Evolutionary conservation across 2,113 vertebrate species (phyloP).

Genomic region (Eudyptes chrysolophus): DNA sequence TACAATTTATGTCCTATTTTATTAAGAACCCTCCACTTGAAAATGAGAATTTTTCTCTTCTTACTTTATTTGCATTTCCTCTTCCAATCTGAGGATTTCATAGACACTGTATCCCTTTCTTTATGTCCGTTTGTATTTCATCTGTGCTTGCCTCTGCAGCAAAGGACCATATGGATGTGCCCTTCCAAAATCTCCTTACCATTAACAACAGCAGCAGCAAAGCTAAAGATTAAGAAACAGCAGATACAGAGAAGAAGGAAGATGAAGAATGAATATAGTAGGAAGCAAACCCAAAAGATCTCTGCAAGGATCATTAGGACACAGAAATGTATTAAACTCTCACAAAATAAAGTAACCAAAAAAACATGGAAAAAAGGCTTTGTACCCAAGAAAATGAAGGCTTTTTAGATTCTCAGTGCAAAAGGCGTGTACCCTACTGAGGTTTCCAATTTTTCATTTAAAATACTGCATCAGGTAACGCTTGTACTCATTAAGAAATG

Average conservation of each 20-base stretch:
- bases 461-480: not conserved
- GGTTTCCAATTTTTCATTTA: not conserved
- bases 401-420: not conserved
- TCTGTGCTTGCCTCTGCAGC: not conserved
- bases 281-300: not conserved
- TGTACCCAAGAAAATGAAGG: not conserved
- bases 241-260: not conserved
- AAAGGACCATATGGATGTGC: not conserved
- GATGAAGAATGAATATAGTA: not conserved
- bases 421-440: not conserved
- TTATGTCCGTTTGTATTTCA: not conserved
- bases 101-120: not conserved
- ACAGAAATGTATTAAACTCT: not conserved
- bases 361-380: not conserved
- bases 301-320: not conserved
- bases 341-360: not conserved
- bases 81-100: not conserved
- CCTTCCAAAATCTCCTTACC: not conserved
- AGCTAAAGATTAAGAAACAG: not conserved
- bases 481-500: not conserved
- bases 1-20: not conserved
- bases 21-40: not conserved
- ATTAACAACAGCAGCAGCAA: not conserved
- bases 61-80: not conserved
- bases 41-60: not conserved